Conservation (phyloP, 2,797 vertebrate species). For the Selene dorsalis region DNA sequence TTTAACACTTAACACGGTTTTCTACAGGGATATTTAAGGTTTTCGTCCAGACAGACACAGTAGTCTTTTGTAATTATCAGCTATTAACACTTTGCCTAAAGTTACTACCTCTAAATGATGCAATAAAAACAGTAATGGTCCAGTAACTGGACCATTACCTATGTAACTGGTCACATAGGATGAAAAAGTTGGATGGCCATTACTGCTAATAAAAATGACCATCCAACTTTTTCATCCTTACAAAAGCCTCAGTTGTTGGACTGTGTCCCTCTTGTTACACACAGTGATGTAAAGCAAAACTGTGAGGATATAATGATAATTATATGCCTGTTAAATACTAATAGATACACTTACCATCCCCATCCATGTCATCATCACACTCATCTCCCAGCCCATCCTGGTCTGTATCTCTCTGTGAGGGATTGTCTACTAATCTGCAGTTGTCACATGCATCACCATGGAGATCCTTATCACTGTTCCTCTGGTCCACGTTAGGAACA, state of each 20-base stretch:
- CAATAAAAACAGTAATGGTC: constrained; percentile 44
- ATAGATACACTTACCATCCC: constrained; percentile 86
- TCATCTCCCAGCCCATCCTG: constrained; percentile 93
- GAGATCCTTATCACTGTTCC: constrained; percentile 91
- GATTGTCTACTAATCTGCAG: constrained; percentile 88
- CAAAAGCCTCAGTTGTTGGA: background rate
- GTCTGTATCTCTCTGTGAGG: constrained; percentile 94
- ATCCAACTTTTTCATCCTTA: constrained; percentile 12
- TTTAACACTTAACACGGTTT: constrained; percentile 55
- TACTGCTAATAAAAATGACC: constrained; percentile 4
- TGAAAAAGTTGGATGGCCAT: too few relatives aligned
- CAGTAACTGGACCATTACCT: background rate
- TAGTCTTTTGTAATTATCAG: constrained; percentile 43
- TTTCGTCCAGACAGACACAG: constrained; percentile 30
- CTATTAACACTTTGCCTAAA: constrained; percentile 38
- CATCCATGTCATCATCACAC: constrained; percentile 98
- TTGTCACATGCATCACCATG: constrained; percentile 98
- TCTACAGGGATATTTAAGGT: constrained; percentile 49
- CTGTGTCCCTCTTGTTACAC: background rate
- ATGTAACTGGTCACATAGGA: too few relatives aligned
- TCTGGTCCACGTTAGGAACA: constrained; percentile 91
- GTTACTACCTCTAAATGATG: constrained; percentile 46
- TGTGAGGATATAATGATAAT: background rate
- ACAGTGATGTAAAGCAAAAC: constrained; percentile 3
- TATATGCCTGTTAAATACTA: background rate